Conservation (phyloP, 2,797 vertebrate species). For the Danio kyathit region DNA sequence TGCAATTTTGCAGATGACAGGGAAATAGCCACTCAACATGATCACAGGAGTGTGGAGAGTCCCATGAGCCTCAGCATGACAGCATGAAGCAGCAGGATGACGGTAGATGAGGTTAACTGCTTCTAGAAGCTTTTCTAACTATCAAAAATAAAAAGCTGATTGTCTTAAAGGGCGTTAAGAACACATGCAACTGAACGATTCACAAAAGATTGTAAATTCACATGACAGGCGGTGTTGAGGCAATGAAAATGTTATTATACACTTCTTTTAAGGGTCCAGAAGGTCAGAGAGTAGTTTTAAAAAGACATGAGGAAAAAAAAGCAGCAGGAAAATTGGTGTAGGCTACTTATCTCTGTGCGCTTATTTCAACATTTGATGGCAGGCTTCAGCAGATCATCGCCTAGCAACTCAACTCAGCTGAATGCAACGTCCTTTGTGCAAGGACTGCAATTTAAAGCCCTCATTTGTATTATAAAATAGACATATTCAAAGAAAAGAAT, state of each 20-base stretch:
- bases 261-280: not conserved
- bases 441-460: constrained; percentile 23
- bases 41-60: constrained; percentile 3
- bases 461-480: not conserved
- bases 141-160: not conserved
- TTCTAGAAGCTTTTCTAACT: not conserved
- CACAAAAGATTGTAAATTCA: not conserved
- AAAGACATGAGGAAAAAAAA: not conserved
- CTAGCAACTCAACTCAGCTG: constrained; percentile 48
- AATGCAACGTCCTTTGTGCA: constrained; percentile 29
- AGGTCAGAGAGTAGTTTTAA: not conserved
- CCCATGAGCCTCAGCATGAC: constrained; percentile 11
- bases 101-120: not conserved
- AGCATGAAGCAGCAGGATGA: constrained; percentile 14
- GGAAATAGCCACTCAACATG: constrained; percentile 19
- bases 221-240: not conserved
- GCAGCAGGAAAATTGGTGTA: constrained; percentile 27
- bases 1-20: constrained; percentile 4
- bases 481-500: not conserved
- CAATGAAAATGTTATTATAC: not conserved
- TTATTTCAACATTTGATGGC: constrained; percentile 38
- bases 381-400: constrained; percentile 39
- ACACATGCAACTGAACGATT: not conserved
- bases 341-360: constrained; percentile 22
- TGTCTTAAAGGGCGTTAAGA: not conserved